Base-by-base conservation (phyloP, 2,888 invertebrate species). In the Drosophila longiperda region DNA sequence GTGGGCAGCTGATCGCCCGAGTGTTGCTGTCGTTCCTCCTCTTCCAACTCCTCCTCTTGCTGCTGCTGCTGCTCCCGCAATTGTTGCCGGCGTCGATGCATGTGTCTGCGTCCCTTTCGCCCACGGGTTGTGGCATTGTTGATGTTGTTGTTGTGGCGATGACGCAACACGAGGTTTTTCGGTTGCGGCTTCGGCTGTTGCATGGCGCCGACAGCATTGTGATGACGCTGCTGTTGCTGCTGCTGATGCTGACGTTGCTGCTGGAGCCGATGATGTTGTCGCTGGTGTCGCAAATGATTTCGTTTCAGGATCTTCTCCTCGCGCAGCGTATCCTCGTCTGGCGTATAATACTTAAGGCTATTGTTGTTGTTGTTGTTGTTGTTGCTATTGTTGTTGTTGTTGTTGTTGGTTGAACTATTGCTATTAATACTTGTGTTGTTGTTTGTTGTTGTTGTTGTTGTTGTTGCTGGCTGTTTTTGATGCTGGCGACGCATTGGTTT, bases 101-200 rank as follows among this genome's bases (percentile, higher is more conserved):
- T 34, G 49, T 75, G 85, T 23, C 74, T 74, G 1, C 78, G 81
- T 0, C 77, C 83, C 0, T 69, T 71, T 0, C 32, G 71, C 58
- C 88, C 80, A 73, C 80, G 33, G 38, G 79, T 9, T 32, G 90
- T 91, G 62, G 88, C 88, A 70, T 91, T 91, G 76, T 45, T 23
- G 45, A 88, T 83, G 71, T 91, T 91, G 76, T 45, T 23, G 45
- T 89, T 83, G 70, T 92, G 91, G 78, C 91, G 91, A 73, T 91
- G 92, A 53, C 92, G 90, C 67, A 91, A 82, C 54, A 63, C 71
- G 70, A 92, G 67, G 38, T 91, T 92, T 71, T 91, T 91, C 17
- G 88, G 89, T 64, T 91, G 90, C 23, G 90, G 84, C 60, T 91
- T 90, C 20, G 90, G 84, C 61, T 85, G 75, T 5, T 52, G 66